Evolutionary conservation across 2,888 invertebrate genomes (phyloP).

Genomic region (Anaspis maculata): DNA sequence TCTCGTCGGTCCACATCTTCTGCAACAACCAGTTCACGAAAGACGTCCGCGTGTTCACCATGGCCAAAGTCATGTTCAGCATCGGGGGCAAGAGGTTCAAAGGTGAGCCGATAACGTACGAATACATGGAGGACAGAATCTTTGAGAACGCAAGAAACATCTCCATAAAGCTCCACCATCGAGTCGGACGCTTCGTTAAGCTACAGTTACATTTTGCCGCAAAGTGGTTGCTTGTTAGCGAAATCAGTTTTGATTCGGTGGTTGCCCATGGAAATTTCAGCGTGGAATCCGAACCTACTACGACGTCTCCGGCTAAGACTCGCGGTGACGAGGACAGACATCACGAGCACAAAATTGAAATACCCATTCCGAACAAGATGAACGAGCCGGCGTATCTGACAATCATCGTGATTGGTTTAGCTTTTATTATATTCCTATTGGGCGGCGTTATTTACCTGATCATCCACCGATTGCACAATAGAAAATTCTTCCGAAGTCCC

Average conservation of each 20-base stretch:
- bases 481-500: constrained; percentile 66
- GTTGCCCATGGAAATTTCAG: constrained; percentile 68
- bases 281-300: constrained; percentile 54
- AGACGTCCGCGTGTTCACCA: constrained; percentile 76
- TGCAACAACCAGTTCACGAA: constrained; percentile 81
- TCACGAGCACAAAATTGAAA: constrained; percentile 45
- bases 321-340: constrained; percentile 40
- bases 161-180: constrained; percentile 69
- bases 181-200: constrained; percentile 74
- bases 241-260: constrained; percentile 78
- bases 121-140: constrained; percentile 65
- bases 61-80: constrained; percentile 70
- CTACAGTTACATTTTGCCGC: constrained; percentile 70
- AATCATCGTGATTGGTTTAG: constrained; percentile 68
- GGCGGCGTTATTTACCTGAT: constrained; percentile 63
- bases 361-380: constrained; percentile 58
- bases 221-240: constrained; percentile 85
- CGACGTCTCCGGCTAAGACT: constrained; percentile 44
- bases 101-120: constrained; percentile 66
- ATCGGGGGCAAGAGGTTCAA: constrained; percentile 66
- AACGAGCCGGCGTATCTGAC: constrained; percentile 68
- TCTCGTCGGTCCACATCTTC: constrained; percentile 72
- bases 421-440: constrained; percentile 58
- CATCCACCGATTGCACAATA: constrained; percentile 60
- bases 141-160: constrained; percentile 78